Evolutionary conservation across 2,888 invertebrate genomes (phyloP), one percentile per base, ranked within the genome.

Genomic region (Spicauda simplicius): DNA sequence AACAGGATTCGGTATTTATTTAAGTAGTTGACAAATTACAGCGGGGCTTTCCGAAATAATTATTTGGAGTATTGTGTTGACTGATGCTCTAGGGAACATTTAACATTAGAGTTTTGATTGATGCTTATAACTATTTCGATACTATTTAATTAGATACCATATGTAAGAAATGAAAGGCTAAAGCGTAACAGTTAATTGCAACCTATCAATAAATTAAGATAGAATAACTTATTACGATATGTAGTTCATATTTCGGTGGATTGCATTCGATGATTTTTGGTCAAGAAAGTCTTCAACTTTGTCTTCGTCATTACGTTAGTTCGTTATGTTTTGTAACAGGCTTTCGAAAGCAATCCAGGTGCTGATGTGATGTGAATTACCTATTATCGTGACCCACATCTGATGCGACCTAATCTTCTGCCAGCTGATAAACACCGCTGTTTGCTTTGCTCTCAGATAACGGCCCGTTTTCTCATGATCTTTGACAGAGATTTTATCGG

Each of bases 351-450:
- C 33, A 33, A 14, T 10, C 19, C 61, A 53, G 52, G 33, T 60
- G 56, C 19, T n/a, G 48, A 19, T 50, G 16, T 41, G 19, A 30
- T 10, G 59, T 60, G 16, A 33, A 53, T 63, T 55, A 18, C 30
- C 18, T 63, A 16, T 48, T 60, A 65, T 65, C 65, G 16, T 60
- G 59, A 25, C 45, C 45, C 12, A 65, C 59, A 65, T 65, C 41
- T 20, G 0, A 11, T 37, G 33, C 11, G 52, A 63, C 18, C 48
- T 55, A 65, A 54, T 59, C 59, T 59, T 54, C 54, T 59, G 48
- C 19, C 30, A 54, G 25, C 45, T 59, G 54, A 50, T 60, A 55
- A 60, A 60, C 59, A 60, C 45, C 30, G 16, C 45, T 59, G 59
- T 65, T 59, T 65, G 18, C 50, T 18, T 33, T n/a, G 30, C 25